phyloP scores from a whole-genome alignment of 2,113 vertebrate genomes.

The Caracal caracal region DNA sequence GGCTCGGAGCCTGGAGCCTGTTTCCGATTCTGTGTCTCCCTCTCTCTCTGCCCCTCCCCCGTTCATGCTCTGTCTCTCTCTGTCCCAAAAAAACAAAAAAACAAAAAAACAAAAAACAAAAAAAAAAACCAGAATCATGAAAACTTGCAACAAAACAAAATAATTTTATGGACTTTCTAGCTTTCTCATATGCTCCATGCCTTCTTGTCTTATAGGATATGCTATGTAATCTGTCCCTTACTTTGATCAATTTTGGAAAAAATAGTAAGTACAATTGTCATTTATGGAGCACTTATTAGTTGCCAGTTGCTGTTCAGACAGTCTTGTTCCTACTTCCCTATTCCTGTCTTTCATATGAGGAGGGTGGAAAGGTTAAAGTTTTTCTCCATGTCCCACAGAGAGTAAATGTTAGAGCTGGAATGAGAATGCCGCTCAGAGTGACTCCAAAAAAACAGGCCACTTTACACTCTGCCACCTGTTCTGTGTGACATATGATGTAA shows the following conservation, averaged over 20 bases:
- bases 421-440: neutral
- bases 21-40: no score
- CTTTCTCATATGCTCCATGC: neutral
- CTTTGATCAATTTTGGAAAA: neutral
- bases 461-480: neutral
- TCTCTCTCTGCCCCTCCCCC: no score
- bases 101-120: no score
- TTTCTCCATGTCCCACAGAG: neutral
- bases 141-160: neutral
- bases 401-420: neutral
- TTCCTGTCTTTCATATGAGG: neutral
- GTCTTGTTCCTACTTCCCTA: neutral
- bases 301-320: neutral
- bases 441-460: neutral
- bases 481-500: neutral
- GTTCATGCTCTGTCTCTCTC: no score
- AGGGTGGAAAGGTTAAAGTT: neutral
- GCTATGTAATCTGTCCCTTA: neutral
- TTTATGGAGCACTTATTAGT: neutral
- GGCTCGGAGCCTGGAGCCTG: no score
- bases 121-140: neutral
- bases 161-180: neutral
- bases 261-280: neutral
- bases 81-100: no score
- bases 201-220: neutral